Evolutionary conservation across 2,113 vertebrate genomes (phyloP), one percentile per base, ranked within the genome.

Genomic region (Synodontis membranacea): DNA sequence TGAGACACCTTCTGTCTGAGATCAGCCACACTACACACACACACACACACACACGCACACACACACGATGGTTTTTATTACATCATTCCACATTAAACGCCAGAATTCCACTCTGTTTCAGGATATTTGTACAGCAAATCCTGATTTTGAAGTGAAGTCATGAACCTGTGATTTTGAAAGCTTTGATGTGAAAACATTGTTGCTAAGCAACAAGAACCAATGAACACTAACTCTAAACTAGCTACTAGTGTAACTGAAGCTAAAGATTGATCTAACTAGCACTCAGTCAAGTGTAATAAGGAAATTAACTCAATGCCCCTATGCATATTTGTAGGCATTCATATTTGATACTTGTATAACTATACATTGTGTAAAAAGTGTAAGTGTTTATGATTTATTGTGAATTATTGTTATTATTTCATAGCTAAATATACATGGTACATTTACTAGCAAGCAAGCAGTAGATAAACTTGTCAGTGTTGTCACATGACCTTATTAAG

Each of bases 1-100:
- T 93, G 92, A 0, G 97, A 95, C 0, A 99, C 98, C 74, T 94
- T 96, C 93, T 56, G 95, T 84, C 97, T 95, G 88, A 99, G 94
- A 84, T 97, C 94, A 44, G 96, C 96, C 85, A 99, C 96, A 84
- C 98, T 99, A 91, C 10, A 82, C 89, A 85, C 60, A 88, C 66
- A 84, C 60, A 75, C 66, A 78, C n/a, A 72, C 68, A 84, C 76
- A 62, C 39, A 54, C 78, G 72, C 72, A 79, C 80, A 82, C 56
- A 58, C n/a, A 82, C 62, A 52, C 62, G 68, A 28, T 25, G 5
- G 9, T 80, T 80, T 80, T 80, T 11, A 56, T 23, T 14, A 28
- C 34, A 58, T 81, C 31, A 58, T 58, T 34, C 54, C 21, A 81
- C 37, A 60, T 28, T 28, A 25, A 74, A 23, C 28, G 23, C 39